Conservation (phyloP, 2,113 vertebrate genomes). For the Phasianus colchicus region DNA sequence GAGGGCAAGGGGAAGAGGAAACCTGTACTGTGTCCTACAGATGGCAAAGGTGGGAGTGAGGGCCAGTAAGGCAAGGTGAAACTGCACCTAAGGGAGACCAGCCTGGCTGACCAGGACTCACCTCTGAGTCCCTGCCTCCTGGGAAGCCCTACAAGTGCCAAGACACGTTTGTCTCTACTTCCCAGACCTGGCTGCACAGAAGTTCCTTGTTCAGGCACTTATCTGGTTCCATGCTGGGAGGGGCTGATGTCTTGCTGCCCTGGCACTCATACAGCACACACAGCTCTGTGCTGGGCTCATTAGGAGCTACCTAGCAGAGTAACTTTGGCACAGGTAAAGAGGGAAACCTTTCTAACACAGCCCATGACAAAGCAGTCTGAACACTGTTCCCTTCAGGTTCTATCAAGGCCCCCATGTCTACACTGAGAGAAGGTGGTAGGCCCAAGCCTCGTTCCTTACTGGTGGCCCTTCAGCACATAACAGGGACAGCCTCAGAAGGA, state of each 20-base stretch:
- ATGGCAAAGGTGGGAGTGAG: background rate
- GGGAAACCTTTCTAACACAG: background rate
- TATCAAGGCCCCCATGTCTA: background rate
- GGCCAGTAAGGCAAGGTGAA: background rate
- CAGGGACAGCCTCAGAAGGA: background rate
- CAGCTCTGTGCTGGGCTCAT: background rate
- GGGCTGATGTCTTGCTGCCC: background rate
- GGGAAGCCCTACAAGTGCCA: background rate
- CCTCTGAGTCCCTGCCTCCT: background rate
- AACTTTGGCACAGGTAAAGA: constrained; percentile 25
- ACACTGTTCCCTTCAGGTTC: background rate
- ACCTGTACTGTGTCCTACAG: rapidly evolving
- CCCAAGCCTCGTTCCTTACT: rapidly evolving
- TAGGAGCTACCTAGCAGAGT: background rate
- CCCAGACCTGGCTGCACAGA: constrained; percentile 32
- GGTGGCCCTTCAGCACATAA: background rate
- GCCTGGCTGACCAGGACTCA: background rate
- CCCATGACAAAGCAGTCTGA: background rate
- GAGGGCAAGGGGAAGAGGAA: background rate
- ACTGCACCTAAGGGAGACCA: background rate
- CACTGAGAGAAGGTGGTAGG: background rate
- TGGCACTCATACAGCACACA: background rate
- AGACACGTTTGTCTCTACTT: background rate
- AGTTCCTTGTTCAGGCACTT: constrained; percentile 34
- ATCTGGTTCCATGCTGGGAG: constrained; percentile 22